Percentiles rank a stretch among this genome's conserved stretches.
These are phyloP conservation scores for Microplitis mediator DNA, from an alignment of 1,140 invertebrate species.

Conservation along the genomic window DNA sequence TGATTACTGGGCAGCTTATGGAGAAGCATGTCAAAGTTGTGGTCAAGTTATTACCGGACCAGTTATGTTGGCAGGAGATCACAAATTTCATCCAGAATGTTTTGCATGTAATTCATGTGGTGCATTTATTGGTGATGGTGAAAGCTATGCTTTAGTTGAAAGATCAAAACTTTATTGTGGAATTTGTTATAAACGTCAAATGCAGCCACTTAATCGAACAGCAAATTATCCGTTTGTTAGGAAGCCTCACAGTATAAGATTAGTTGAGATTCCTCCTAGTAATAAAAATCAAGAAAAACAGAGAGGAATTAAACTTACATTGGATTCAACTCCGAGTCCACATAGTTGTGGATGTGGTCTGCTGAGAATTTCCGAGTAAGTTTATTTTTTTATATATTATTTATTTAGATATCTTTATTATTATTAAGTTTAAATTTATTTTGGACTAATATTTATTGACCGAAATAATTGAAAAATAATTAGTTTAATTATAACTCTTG, in stretches of 20 bases:
- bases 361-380: constrained; percentile 70
- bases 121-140: constrained; percentile 88
- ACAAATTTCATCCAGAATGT: constrained; percentile 95
- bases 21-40: constrained; percentile 88
- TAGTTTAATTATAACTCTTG: constrained; percentile 23
- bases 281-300: constrained; percentile 59
- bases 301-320: constrained; percentile 67
- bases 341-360: constrained; percentile 58
- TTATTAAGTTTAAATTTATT: neutral
- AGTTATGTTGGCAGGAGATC: constrained; percentile 92
- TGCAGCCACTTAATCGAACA: constrained; percentile 67
- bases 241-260: constrained; percentile 77
- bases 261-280: constrained; percentile 75
- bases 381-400: constrained; percentile 28
- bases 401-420: neutral
- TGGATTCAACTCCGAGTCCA: constrained; percentile 61
- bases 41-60: constrained; percentile 87
- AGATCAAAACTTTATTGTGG: constrained; percentile 86
- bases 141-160: constrained; percentile 88
- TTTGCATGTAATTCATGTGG: constrained; percentile 84
- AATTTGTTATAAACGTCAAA: constrained; percentile 55
- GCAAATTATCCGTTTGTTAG: constrained; percentile 64
- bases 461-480: neutral
- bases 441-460: constrained; percentile 3
- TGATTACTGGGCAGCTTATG: constrained; percentile 88